Base-by-base conservation (phyloP, 2,888 invertebrate genomes). In the Acronicta leporina region DNA sequence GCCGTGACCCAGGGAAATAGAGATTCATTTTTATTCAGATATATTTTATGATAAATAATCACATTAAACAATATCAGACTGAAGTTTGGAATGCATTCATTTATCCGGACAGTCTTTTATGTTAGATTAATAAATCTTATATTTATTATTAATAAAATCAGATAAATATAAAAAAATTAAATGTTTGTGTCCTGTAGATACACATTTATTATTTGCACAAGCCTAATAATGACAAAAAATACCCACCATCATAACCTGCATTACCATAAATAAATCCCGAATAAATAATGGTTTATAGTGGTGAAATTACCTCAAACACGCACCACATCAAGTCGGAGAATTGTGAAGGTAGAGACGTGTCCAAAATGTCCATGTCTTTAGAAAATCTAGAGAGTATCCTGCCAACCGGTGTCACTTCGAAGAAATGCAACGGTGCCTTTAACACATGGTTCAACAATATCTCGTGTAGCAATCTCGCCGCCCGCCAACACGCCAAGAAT, bases 351-450 rank as follows among this genome's bases (percentile, higher is more conserved):
- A 97, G 95, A 81, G 95, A 95, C 81, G 95, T 95, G 90, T 97
- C 97, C 95, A 97, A 88, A 75, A 96, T 95, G 88, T 97, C 96
- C 79, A 97, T 92, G 91, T 97, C 97, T 95, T 96, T 96, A 88
- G 96, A 96, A 92, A 97, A 97, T 88, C 97, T 95, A 92, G 96
- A 86, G 62, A 97, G 93, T 79, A 97, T 96, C 77, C 97, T 95
- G 87, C 97, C 97, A 73, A 96, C 79, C 45, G 97, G 97, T 56
- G 97, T 97, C 78, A 96, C 96, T 89, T 97, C 97, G 92, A 97
- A 97, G 94, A 97, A 96, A 84, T 96, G 95, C 93, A 97, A 95
- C 56, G 97, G 97, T 82, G 96, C 95, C 83, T 95, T 95, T 74
- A 97, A 85, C 71, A 97, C 95, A 83, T 95, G 95, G 57, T 84